A percentile compares a stretch with the other conserved stretches of the same genome.
Conservation (phyloP, 2,797 vertebrate genomes). For the Gymnopithys bicolor region DNA sequence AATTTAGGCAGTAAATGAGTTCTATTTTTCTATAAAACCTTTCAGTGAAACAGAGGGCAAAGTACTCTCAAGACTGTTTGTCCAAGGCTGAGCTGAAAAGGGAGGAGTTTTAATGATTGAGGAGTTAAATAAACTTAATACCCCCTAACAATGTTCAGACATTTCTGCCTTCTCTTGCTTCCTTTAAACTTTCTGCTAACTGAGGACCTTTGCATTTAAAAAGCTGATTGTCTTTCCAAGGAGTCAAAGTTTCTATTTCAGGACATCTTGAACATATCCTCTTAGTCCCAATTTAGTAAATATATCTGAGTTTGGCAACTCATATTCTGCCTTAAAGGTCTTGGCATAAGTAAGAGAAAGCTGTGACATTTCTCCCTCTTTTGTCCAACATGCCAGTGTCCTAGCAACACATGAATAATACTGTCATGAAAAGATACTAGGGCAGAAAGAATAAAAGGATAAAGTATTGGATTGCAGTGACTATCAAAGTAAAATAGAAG, state of each 20-base stretch:
- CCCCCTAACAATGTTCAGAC: background rate
- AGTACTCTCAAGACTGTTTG: background rate
- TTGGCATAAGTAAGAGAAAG: background rate
- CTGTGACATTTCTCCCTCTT: background rate
- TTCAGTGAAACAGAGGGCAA: background rate
- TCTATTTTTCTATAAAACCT: background rate
- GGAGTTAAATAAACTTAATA: background rate
- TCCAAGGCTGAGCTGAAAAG: background rate
- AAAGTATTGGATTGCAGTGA: background rate
- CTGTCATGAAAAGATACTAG: background rate
- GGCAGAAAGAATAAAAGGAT: background rate
- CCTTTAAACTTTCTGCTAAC: background rate
- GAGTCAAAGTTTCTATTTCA: background rate
- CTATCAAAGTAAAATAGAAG: background rate
- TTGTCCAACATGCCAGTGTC: background rate
- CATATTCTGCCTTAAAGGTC: background rate
- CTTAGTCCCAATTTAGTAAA: slow-evolving; percentile 7
- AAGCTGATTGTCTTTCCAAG: background rate
- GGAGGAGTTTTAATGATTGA: background rate
- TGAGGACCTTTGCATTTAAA: background rate
- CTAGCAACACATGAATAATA: background rate
- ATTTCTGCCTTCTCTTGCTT: background rate
- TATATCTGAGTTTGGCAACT: background rate
- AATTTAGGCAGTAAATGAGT: background rate
- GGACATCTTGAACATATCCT: background rate